Base-by-base conservation (phyloP, 2,888 invertebrate species). In the Arctia plantaginis region DNA sequence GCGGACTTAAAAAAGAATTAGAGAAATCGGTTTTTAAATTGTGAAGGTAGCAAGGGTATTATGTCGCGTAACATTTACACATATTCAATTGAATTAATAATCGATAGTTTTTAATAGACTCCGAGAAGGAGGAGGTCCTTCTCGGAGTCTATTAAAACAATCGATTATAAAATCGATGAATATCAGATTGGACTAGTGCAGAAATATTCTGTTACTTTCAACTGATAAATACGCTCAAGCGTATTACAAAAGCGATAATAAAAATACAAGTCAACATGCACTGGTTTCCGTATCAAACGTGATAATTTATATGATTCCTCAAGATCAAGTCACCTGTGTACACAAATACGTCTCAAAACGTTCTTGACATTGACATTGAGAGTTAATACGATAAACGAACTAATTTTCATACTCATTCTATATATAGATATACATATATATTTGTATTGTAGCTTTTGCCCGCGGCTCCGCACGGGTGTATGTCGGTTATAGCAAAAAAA, bases 361-460 rank as follows among this genome's bases (percentile, higher is more conserved):
- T 70, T 85, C 90, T 87, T 89, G 90, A 86, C 90, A 90, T 89
- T 90, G 90, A 90, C 87, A 85, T 84, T 89, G 84, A 66, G 77
- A 35, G 71, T 78, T 85, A 85, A 83, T 71, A 80, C 81, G 78
- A 73, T 77, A 73, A 69, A 70, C 78, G 66, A 79, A 79, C 73
- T 83, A 86, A 78, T 76, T 72, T 59, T 30, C 35, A 18, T 73
- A 79, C 68, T 79, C 82, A 77, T 75, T 71, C n/a, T 55, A 8
- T 51, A 55, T n/a, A 55, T 55, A 55, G 10, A 41, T n/a, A n/a
- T n/a, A n/a, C n/a, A n/a, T n/a, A n/a, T n/a, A n/a, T n/a, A n/a
- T n/a, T n/a, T n/a, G n/a, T n/a, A n/a, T n/a, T n/a, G n/a, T n/a
- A n/a, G n/a, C n/a, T n/a, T n/a, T n/a, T n/a, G n/a, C n/a, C n/a